Conservation (phyloP, 2,888 invertebrate species). For the Belgica antarctica region DNA sequence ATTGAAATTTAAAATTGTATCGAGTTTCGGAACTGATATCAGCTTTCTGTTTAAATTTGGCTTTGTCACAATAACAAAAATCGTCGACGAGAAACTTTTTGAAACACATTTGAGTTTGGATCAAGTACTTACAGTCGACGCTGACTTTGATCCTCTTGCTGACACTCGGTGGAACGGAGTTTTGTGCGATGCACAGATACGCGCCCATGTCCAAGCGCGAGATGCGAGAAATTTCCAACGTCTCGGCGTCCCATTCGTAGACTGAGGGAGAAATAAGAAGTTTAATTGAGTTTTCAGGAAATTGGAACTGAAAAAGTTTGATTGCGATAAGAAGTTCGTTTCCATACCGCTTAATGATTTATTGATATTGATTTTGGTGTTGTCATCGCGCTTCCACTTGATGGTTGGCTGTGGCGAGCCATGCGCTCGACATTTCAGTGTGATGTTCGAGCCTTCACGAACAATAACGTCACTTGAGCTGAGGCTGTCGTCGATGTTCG, state of each 20-base stretch:
- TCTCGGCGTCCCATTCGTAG: slow-evolving; percentile 79
- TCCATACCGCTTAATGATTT: slow-evolving; percentile 72
- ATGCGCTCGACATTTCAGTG: slow-evolving; percentile 82
- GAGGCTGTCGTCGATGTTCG: slow-evolving; percentile 85
- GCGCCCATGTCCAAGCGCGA: slow-evolving; percentile 88
- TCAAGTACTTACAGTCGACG: slow-evolving; percentile 80
- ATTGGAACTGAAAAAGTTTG: too few relatives aligned
- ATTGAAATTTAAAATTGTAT: slow-evolving; percentile 21
- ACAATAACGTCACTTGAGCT: slow-evolving; percentile 91
- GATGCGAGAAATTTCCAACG: slow-evolving; percentile 77
- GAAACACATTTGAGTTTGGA: neutral
- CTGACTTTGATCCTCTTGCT: slow-evolving; percentile 90
- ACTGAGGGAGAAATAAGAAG: slow-evolving; percentile 60
- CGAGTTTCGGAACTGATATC: slow-evolving; percentile 8
- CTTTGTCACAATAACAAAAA: too few relatives aligned
- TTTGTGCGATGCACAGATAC: slow-evolving; percentile 83
- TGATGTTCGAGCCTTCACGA: slow-evolving; percentile 85
- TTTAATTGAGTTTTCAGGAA: slow-evolving; percentile 23
- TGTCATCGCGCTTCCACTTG: slow-evolving; percentile 89
- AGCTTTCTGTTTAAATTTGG: slow-evolving; percentile 16
- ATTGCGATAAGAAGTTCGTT: neutral
- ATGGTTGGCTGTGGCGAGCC: slow-evolving; percentile 85
- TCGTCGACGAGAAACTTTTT: neutral
- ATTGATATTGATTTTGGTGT: slow-evolving; percentile 80
- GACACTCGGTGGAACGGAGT: slow-evolving; percentile 85